Conservation (phyloP, 2,888 invertebrate genomes). For the Mythimna ferrago region DNA sequence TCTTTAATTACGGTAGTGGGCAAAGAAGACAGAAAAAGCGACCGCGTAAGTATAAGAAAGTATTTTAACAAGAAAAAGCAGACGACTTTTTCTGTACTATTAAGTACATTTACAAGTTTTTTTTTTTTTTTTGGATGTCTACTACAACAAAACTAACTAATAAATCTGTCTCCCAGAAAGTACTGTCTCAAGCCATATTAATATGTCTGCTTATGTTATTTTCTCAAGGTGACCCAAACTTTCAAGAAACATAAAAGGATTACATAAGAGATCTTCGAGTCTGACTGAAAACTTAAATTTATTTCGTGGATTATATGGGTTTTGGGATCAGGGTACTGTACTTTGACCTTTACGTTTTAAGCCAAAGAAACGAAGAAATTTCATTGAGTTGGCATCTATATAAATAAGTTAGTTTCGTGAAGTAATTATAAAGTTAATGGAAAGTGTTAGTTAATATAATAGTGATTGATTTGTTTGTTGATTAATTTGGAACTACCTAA, state of each 20-base stretch:
- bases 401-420: background rate
- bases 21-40: too few relatives aligned
- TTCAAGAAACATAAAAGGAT: constrained; percentile 41
- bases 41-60: background rate
- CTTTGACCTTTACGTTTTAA: constrained; percentile 36
- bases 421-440: constrained; percentile 9
- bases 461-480: background rate
- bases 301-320: constrained; percentile 53
- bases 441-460: background rate
- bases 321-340: constrained; percentile 4
- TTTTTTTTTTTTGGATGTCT: too few relatives aligned
- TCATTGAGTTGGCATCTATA: background rate
- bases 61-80: background rate
- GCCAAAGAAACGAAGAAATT: constrained; percentile 2
- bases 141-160: background rate
- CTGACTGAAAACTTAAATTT: constrained; percentile 61
- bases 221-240: constrained; percentile 39
- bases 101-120: background rate
- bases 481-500: background rate
- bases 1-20: too few relatives aligned
- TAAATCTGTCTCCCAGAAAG: constrained; percentile 6
- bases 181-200: constrained; percentile 16
- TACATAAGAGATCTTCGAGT: constrained; percentile 32
- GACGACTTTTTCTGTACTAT: background rate
- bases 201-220: constrained; percentile 31